Base-by-base conservation (phyloP, 2,797 vertebrate species). In the Sandelia bainsii region DNA sequence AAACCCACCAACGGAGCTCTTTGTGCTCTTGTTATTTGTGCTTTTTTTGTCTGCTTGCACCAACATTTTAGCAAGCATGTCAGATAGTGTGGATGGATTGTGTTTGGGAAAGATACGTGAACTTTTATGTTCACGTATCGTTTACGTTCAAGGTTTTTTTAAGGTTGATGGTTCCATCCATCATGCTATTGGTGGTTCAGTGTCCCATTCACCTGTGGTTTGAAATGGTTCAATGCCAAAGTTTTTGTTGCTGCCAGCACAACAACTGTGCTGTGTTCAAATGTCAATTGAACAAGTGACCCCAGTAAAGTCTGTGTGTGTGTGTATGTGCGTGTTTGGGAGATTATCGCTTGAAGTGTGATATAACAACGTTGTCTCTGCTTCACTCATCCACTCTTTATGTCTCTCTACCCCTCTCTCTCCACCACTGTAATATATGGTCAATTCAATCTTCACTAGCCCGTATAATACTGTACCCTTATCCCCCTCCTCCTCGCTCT, bases 291-390 rank as follows among this genome's bases (percentile, higher is more conserved):
- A 77, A 27, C 39, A 42, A 69, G 48, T 72, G 71, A 56, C 20
- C 53, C 56, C 10, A 56, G 56, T 68, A 58, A 22, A 46, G 49
- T 59, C 32, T 56, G 34, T 53, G 48, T 62, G 20, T 60, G 34
- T 53, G 42, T 62, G 34, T 53, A 32, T 62, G 20, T 68, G 62
- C 59, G 61, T 67, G 19, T 62, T 34, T 60, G 45, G 20, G 51
- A 66, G 23, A 68, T 75, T 51, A 68, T 69, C 46, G 19, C 53
- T 75, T 84, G 44, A 76, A 62, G 53, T n/a, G 19, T 85, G 78
- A 85, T 80, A 69, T 77, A 83, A 82, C 59, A 72, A 67, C 69
- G 62, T 67, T 69, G 52, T 74, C 49, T 77, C 66, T 65, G 57
- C 66, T 46, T 72, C 67, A 62, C 51, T 63, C 71, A 50, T 57